phyloP scores from a whole-genome alignment of 2,888 invertebrate genomes.

The Glaucopsyche alexis region DNA sequence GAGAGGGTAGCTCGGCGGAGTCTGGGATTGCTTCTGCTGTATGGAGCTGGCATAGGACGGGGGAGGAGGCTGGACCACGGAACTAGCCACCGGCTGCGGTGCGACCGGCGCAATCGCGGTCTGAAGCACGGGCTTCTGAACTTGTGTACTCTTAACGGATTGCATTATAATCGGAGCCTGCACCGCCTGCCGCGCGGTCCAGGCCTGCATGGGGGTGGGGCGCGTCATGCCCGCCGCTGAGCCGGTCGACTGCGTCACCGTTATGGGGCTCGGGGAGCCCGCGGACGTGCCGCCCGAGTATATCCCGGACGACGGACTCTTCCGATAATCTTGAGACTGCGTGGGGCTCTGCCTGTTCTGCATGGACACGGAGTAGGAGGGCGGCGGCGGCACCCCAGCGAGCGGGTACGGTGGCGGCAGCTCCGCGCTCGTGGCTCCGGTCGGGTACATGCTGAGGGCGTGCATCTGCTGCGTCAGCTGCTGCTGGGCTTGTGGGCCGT shows the following conservation, averaged over 20 bases:
- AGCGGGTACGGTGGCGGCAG: constrained; percentile 86
- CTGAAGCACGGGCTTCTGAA: constrained; percentile 96
- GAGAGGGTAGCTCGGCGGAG: constrained; percentile 73
- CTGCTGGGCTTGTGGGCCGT: constrained; percentile 90
- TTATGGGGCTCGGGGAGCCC: constrained; percentile 91
- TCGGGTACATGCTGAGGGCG: constrained; percentile 88
- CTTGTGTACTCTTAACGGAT: constrained; percentile 96
- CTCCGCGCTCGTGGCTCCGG: constrained; percentile 79
- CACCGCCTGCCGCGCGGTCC: constrained; percentile 92
- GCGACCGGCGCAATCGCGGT: constrained; percentile 96
- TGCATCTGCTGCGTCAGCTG: constrained; percentile 94
- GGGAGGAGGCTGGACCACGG: constrained; percentile 83
- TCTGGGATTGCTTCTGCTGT: constrained; percentile 84
- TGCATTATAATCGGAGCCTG: constrained; percentile 98
- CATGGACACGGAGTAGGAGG: constrained; percentile 91
- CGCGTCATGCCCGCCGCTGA: constrained; percentile 84
- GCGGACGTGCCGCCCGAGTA: constrained; percentile 91
- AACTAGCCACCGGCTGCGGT: constrained; percentile 79
- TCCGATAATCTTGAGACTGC: constrained; percentile 88
- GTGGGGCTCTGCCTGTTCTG: constrained; percentile 94
- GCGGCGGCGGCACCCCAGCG: constrained; percentile 85
- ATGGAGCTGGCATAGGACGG: constrained; percentile 91
- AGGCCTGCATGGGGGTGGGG: constrained; percentile 90
- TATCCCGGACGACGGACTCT: constrained; percentile 92
- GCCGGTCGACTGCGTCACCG: constrained; percentile 82